Percentiles rank a stretch among this genome's conserved stretches.
phyloP scores from a whole-genome alignment of 2,113 vertebrate genomes.

The Cyrtonyx montezumae region DNA sequence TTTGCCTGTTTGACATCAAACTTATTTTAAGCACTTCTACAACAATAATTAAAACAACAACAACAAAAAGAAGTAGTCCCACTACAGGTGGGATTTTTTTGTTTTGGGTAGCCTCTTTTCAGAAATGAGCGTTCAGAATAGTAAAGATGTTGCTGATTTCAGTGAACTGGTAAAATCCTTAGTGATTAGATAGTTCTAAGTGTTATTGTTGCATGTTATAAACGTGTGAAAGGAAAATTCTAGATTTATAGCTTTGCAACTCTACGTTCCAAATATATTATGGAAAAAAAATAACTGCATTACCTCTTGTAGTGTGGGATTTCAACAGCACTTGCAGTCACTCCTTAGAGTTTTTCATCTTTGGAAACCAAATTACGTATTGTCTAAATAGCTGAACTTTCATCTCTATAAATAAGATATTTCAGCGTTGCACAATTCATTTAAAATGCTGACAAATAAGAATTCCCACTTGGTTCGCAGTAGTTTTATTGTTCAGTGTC shows the following conservation, averaged over 20 bases:
- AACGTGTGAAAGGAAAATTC: conserved; percentile 8
- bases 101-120: not conserved
- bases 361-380: conserved; percentile 74
- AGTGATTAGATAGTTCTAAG: conserved; percentile 20
- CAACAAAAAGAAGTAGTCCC: not conserved
- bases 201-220: not conserved
- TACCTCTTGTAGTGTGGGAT: conserved; percentile 53
- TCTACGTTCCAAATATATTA: conserved; percentile 53
- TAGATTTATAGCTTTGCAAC: conserved; percentile 39
- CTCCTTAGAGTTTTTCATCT: conserved; percentile 70
- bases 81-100: not conserved
- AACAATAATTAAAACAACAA: not conserved
- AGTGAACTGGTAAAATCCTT: conserved; percentile 6
- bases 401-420: conserved; percentile 76
- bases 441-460: conserved; percentile 69
- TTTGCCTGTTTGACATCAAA: not conserved
- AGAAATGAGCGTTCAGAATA: not conserved
- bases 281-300: conserved; percentile 60
- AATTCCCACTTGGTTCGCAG: conserved; percentile 63
- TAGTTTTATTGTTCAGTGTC: conserved; percentile 63
- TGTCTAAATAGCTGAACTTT: conserved; percentile 77
- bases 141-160: not conserved
- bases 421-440: conserved; percentile 71
- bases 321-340: conserved; percentile 67
- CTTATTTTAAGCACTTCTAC: not conserved